Evolutionary conservation across 37 sponge, comb jelly and placozoan species (phyloP), one percentile per base, ranked within the genome.

Genomic region (Aplysina aerophoba): DNA sequence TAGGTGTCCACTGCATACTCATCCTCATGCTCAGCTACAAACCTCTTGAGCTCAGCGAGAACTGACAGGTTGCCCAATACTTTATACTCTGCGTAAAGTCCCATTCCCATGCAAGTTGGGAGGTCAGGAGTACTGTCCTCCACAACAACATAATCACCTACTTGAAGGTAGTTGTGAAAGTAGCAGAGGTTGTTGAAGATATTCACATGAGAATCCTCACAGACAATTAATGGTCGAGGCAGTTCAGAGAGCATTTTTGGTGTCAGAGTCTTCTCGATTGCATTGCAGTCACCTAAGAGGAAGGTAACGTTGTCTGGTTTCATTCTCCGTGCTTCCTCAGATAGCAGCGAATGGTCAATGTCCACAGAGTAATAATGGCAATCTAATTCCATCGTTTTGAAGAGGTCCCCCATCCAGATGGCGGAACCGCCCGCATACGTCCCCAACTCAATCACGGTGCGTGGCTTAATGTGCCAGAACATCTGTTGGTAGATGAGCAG

Each of bases 171-270:
- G n/a, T 28, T 19, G 38, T 85, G 66, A 35, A 93, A 89, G 56
- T 87, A 84, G 21, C 87, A 58, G 67, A 93, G 15, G 6, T 87
- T 30, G 16, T 80, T 80, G 50, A 37, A 5, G 20, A 33, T 21
- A 54, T 93, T 93, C 21, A 20, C 37, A 65, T 93, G 93, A n/a
- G 82, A 37, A 85, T 93, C 93, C n/a, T 93, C 93, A 62, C 83
- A 59, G 13, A 93, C 39, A 16, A 93, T 30, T 77, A 57, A 75
- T 0, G 93, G 93, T 20, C 78, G 93, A 37, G 87, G 83, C 15
- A 87, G 72, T 5, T 28, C 19, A 11, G 66, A 12, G 13, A 93
- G 58, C 35, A 89, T 73, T 0, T 80, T 68, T 4, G 66, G 19
- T 21, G 87, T 35, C 30, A 93, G 87, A 22, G 79, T 60, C 17